These are phyloP conservation scores for Tipula helvola DNA, from an alignment of 2,888 invertebrate genomes.

Conservation along the genomic window DNA sequence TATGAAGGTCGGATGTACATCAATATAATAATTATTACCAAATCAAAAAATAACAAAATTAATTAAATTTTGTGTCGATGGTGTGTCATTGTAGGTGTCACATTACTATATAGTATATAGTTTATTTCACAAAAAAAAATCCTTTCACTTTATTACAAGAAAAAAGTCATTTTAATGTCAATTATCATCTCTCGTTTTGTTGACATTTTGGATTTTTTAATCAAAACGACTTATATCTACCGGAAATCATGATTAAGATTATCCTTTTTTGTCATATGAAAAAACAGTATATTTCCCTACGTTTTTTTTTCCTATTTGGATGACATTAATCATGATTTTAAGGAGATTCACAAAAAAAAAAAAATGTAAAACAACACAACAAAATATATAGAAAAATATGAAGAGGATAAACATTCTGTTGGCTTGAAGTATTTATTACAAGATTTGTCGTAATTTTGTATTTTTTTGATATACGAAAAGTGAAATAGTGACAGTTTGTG, in stretches of 20 bases:
- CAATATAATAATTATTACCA: background rate
- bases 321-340: slow-evolving; percentile 4
- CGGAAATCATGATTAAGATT: background rate
- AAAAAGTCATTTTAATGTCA: background rate
- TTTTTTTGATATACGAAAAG: background rate
- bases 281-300: background rate
- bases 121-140: background rate
- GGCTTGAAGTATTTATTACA: slow-evolving; percentile 4
- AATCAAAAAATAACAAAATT: background rate
- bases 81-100: background rate
- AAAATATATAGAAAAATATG: background rate
- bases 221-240: background rate
- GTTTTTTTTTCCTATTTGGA: background rate
- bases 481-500: background rate
- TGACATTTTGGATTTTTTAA: slow-evolving; percentile 4
- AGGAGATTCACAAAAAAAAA: background rate
- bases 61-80: background rate
- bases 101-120: background rate
- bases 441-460: background rate
- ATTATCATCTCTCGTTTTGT: background rate
- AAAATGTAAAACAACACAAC: background rate
- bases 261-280: slow-evolving; percentile 4
- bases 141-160: background rate
- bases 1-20: background rate
- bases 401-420: background rate